Conservation (phyloP, 2,113 vertebrate species). For the Uropsilus gracilis region DNA sequence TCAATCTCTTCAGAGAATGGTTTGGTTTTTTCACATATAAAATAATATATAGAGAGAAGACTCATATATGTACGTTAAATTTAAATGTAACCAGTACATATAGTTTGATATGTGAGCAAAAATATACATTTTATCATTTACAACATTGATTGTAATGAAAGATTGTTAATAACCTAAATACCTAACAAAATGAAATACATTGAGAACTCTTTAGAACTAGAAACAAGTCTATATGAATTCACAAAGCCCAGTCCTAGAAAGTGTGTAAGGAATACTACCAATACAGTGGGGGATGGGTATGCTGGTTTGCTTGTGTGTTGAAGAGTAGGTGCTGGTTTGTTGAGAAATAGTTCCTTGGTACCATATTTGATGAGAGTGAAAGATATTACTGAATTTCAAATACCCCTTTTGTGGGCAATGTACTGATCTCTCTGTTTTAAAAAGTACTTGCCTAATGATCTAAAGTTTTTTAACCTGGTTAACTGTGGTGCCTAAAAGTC, state of each 20-base stretch:
- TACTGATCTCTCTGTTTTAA: not conserved
- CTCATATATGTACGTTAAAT: not conserved
- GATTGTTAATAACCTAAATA: not conserved
- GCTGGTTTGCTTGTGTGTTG: not conserved
- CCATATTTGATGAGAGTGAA: not conserved
- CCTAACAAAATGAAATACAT: not conserved
- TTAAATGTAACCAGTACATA: not conserved
- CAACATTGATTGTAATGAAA: not conserved
- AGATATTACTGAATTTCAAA: not conserved
- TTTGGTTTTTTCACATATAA: not conserved
- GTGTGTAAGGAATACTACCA: not conserved
- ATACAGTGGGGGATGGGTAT: rapidly evolving
- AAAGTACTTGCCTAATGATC: not conserved
- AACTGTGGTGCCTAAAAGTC: not conserved
- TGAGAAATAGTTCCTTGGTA: not conserved
- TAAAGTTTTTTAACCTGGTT: not conserved
- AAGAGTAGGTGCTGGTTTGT: not conserved
- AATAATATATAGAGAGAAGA: not conserved
- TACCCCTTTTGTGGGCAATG: not conserved
- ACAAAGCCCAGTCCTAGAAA: not conserved
- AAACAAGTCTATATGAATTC: not conserved
- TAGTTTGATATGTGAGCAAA: conserved; percentile 5
- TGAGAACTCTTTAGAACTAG: not conserved
- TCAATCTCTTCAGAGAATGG: not conserved
- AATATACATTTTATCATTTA: not conserved